These are phyloP conservation scores for Ianthella basta DNA, from an alignment of 37 sponge, comb jelly and placozoan genomes.

Conservation along the genomic window DNA sequence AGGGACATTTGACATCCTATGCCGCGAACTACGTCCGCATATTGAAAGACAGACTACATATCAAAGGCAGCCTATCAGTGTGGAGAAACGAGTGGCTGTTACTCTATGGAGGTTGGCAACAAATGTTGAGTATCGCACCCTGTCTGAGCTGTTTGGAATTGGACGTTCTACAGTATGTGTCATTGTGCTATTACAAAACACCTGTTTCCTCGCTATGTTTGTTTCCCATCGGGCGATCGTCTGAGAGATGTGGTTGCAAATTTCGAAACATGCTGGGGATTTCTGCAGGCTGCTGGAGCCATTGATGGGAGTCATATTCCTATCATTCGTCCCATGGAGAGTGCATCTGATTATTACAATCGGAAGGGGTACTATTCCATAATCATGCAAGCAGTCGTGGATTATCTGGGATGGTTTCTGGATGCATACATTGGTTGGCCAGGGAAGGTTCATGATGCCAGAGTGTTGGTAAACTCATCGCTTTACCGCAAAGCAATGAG, in stretches of 20 bases:
- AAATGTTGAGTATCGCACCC: conserved; percentile 43
- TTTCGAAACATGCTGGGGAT: conserved; percentile 19
- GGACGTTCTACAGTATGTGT: conserved; percentile 39
- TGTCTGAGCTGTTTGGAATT: conserved; percentile 39
- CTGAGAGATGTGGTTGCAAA: background rate
- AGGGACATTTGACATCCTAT: background rate
- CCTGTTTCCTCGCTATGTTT: conserved; percentile 20
- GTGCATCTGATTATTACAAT: conserved; percentile 32
- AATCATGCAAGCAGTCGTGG: conserved; percentile 7
- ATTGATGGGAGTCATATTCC: conserved; percentile 32
- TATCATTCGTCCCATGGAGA: conserved; percentile 6
- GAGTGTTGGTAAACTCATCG: conserved; percentile 9
- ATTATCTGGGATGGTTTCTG: background rate
- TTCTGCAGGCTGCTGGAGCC: conserved; percentile 17
- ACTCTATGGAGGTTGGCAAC: conserved; percentile 55
- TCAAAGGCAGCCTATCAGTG: conserved; percentile 3
- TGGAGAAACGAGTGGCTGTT: conserved; percentile 45
- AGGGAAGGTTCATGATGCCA: conserved; percentile 33
- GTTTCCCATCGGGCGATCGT: conserved; percentile 16
- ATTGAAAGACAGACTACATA: conserved; percentile 4
- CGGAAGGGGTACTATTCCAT: conserved; percentile 29
- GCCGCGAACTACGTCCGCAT: conserved; percentile 1
- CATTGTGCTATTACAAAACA: conserved; percentile 34
- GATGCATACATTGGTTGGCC: conserved; percentile 28
- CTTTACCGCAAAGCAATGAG: conserved; percentile 7